phyloP scores from a whole-genome alignment of 2,113 vertebrate species.

The Genyomyrus donnyi region DNA sequence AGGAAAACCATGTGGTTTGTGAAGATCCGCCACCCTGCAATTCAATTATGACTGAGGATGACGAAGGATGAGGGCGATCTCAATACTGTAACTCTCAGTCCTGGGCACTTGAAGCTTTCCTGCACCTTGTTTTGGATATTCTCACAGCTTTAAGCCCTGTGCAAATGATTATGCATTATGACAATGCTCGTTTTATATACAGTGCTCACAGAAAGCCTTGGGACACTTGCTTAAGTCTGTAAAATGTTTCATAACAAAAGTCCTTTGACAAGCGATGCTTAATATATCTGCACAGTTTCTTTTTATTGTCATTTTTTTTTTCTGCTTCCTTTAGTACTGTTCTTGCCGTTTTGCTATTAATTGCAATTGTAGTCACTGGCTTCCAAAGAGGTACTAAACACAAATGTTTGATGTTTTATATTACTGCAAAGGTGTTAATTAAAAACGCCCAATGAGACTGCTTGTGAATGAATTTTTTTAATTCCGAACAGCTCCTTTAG shows the following conservation, averaged over 20 bases:
- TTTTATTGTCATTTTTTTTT: neutral
- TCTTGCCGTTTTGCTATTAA: neutral
- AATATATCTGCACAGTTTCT: neutral
- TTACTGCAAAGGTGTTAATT: neutral
- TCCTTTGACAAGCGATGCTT: neutral
- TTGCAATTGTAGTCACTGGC: neutral
- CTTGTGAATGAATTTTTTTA: neutral
- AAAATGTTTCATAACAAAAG: neutral
- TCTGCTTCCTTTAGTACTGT: neutral
- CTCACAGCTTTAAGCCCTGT: neutral
- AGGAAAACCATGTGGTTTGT: neutral
- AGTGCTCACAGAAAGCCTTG: neutral
- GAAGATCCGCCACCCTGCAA: neutral
- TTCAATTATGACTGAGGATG: neutral
- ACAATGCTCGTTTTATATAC: neutral
- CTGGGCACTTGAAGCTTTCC: neutral
- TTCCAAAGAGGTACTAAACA: neutral
- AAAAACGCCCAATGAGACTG: neutral
- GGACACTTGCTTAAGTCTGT: neutral
- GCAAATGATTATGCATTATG: neutral
- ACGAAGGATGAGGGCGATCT: neutral
- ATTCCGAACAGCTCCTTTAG: neutral
- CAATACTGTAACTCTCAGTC: neutral
- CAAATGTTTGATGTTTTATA: neutral
- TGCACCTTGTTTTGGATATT: neutral